These are phyloP conservation scores for Gymnosoma rotundatum DNA, from an alignment of 2,888 invertebrate species.

Conservation along the genomic window DNA sequence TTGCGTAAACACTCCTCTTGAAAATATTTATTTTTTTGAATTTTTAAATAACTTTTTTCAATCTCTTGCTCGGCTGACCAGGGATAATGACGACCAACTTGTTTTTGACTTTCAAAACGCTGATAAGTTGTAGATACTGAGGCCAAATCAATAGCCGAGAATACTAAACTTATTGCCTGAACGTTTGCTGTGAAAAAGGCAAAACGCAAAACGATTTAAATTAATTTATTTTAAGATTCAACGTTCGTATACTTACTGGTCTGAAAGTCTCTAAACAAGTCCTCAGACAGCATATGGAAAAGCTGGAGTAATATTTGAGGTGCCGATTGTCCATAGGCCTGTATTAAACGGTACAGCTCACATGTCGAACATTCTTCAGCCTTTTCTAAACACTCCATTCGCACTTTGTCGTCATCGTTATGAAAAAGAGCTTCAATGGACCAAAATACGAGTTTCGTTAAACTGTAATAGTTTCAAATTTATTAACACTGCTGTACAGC, in stretches of 20 bases:
- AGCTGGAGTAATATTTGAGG: conserved; percentile 88
- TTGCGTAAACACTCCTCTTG: conserved; percentile 74
- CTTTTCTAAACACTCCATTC: conserved; percentile 84
- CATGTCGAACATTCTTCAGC: conserved; percentile 87
- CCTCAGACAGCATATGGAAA: conserved; percentile 85
- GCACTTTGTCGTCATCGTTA: conserved; percentile 84
- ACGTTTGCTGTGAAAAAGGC: conserved; percentile 84
- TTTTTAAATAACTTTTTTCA: conserved; percentile 72
- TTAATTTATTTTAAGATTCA: background rate
- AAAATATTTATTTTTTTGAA: conserved; percentile 74
- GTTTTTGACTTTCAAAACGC: conserved; percentile 90
- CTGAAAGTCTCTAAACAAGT: conserved; percentile 84
- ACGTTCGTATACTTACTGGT: conserved; percentile 84
- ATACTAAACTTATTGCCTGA: conserved; percentile 86
- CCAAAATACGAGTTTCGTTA: conserved; percentile 89
- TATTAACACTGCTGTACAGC: no score
- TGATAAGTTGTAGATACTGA: conserved; percentile 88
- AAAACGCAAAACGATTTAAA: background rate
- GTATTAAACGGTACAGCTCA: conserved; percentile 90
- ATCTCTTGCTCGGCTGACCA: conserved; percentile 85
- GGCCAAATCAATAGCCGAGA: conserved; percentile 87
- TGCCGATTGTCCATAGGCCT: conserved; percentile 89
- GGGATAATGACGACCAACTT: conserved; percentile 88
- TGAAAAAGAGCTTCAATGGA: conserved; percentile 87
- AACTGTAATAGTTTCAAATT: conserved; percentile 80